phyloP scores from a whole-genome alignment of 2,888 invertebrate species.

The Andrena praecox region DNA sequence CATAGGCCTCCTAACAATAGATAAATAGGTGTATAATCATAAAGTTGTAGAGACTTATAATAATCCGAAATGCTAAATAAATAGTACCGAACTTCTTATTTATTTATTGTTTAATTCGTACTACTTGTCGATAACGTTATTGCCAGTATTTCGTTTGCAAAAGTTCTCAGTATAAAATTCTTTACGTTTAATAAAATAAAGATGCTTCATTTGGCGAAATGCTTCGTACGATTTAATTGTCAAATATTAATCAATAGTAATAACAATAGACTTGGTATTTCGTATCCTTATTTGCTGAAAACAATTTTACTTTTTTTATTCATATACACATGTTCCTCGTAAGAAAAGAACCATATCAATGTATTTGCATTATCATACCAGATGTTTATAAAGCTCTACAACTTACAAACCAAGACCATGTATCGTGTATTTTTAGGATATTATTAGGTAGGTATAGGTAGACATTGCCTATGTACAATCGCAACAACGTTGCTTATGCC shows the following conservation, averaged over 20 bases:
- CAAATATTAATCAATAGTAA: not conserved
- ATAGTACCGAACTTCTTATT: not conserved
- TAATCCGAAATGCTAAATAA: slow-evolving; percentile 43
- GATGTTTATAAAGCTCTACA: slow-evolving; percentile 63
- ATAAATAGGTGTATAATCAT: slow-evolving; percentile 69
- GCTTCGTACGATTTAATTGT: slow-evolving; percentile 4
- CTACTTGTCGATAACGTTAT: not conserved
- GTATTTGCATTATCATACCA: slow-evolving; percentile 15
- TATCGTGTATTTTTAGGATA: slow-evolving; percentile 73
- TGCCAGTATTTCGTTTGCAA: not conserved
- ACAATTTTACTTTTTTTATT: slow-evolving; percentile 9
- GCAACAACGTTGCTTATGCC: slow-evolving; percentile 69
- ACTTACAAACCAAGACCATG: slow-evolving; percentile 69
- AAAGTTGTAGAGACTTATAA: slow-evolving; percentile 66
- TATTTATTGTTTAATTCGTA: not conserved
- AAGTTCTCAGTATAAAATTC: slow-evolving; percentile 8
- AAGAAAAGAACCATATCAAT: not conserved
- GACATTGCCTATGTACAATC: slow-evolving; percentile 76
- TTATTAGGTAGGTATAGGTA: slow-evolving; percentile 77
- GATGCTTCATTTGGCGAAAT: not conserved
- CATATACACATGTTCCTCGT: not conserved
- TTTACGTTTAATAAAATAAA: slow-evolving; percentile 5
- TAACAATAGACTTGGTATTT: slow-evolving; percentile 14
- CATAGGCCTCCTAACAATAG: slow-evolving; percentile 73
- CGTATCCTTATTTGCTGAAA: not conserved